Conservation (phyloP, 2,888 invertebrate species). For the Drosophila tripunctata region DNA sequence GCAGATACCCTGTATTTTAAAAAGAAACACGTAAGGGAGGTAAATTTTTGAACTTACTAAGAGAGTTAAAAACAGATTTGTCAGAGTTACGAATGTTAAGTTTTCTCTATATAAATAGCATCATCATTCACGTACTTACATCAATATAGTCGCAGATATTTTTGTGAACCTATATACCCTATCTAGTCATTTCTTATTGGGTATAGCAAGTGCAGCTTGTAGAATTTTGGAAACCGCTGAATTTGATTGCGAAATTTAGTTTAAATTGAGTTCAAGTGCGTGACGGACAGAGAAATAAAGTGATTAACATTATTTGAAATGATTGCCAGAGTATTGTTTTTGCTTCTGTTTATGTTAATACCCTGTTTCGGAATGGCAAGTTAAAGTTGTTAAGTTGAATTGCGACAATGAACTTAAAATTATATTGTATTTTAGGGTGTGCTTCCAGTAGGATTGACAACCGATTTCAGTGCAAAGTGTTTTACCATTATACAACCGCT, state of each 20-base stretch:
- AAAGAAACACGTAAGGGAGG: too few species aligned
- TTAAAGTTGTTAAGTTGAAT: background rate
- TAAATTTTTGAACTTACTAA: too few species aligned
- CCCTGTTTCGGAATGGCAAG: background rate
- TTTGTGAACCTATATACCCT: background rate
- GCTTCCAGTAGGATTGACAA: background rate
- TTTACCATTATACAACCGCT: constrained; percentile 5
- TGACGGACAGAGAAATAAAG: constrained; percentile 2
- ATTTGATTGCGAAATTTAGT: constrained; percentile 7
- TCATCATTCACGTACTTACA: too few species aligned
- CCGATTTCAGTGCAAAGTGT: constrained; percentile 2
- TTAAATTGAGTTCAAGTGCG: constrained; percentile 5
- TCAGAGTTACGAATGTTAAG: too few species aligned
- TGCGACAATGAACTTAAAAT: background rate
- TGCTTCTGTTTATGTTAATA: background rate
- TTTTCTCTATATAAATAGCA: too few species aligned
- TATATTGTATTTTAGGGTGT: background rate
- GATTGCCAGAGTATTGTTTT: background rate
- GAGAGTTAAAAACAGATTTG: too few species aligned
- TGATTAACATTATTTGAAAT: background rate
- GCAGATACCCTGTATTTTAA: too few species aligned
- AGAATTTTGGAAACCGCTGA: background rate
- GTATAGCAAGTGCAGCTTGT: background rate
- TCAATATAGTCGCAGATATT: too few species aligned
- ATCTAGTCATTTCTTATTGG: background rate